phyloP scores from a whole-genome alignment of 1,140 invertebrate species.

The Panagrolaimus sp. region DNA sequence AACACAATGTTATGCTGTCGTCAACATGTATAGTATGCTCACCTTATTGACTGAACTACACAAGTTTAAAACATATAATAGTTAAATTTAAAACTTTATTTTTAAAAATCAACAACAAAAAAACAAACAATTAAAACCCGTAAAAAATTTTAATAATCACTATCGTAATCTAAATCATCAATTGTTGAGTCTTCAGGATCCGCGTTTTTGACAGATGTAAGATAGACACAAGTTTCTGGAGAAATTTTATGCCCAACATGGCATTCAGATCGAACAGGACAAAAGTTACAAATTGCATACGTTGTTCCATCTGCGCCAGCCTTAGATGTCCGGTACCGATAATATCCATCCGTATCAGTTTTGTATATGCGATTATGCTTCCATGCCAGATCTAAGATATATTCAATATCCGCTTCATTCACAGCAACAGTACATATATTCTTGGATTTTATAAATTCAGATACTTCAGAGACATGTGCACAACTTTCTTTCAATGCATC shows the following conservation, averaged over 20 bases:
- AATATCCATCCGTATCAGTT: not conserved
- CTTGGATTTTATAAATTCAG: constrained; percentile 1
- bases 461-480: constrained; percentile 9
- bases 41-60: no score
- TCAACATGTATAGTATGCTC: no score
- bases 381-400: constrained; percentile 11
- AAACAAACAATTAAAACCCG: not conserved
- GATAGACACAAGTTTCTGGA: constrained; percentile 5
- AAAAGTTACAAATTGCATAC: constrained; percentile 12
- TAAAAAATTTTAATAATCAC: not conserved
- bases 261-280: constrained; percentile 12
- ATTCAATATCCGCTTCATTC: not conserved
- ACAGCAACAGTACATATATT: constrained; percentile 1
- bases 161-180: constrained; percentile 9
- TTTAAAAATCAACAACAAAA: not conserved
- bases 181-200: not conserved
- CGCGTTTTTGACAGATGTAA: not conserved
- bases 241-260: constrained; percentile 1
- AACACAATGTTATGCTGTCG: no score
- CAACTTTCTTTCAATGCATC: constrained; percentile 7
- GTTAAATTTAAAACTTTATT: not conserved
- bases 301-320: constrained; percentile 1
- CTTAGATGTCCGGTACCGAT: not conserved
- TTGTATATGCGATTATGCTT: constrained; percentile 8
- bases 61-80: no score